Evolutionary conservation across 2,888 invertebrate genomes (phyloP), one percentile per base, ranked within the genome.

Genomic region (Glyphotaelius pellucidus): DNA sequence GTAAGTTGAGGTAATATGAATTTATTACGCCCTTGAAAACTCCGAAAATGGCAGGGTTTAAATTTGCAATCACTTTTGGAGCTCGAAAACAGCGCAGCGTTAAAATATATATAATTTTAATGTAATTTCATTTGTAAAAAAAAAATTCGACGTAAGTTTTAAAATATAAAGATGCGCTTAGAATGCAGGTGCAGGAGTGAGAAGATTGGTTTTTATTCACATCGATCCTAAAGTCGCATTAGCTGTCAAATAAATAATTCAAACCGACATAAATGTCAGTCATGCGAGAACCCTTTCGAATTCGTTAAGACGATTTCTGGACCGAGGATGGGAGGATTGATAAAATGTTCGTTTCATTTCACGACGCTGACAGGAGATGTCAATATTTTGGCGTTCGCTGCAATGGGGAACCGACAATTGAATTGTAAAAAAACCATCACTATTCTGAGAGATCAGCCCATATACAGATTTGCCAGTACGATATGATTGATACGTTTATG

Each of bases 161-260:
- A 67, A 67, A 25, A 67, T 25, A 67, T 67, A 67, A 67, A 67
- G 67, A 67, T 67, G 67, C 67, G 67, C 67, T 67, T 67, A 67
- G 67, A 67, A 67, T 86, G 42, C 47, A 42, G 86, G 42, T 42
- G 86, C 30, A 47, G n/a, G 42, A 86, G 42, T 86, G 86, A 42
- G 86, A 86, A 38, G 86, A 86, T 86, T 86, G 86, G n/a, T 42
- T 86, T 86, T 86, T 86, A 86, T 86, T 83, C 86, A 35, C 35
- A 86, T 86, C 86, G 86, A 86, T 86, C 86, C 42, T n/a, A 42
- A 42, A 86, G 86, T n/a, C 86, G 47, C 35, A 47, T 86, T 86
- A 86, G 47, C 86, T 87, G 90, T 87, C 87, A 90, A 90, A 92
- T 92, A 92, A 92, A 92, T 92, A 92, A 92, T 92, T 92, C 92